phyloP scores from a whole-genome alignment of 2,888 invertebrate species.

The Ormyrus nitidulus region DNA sequence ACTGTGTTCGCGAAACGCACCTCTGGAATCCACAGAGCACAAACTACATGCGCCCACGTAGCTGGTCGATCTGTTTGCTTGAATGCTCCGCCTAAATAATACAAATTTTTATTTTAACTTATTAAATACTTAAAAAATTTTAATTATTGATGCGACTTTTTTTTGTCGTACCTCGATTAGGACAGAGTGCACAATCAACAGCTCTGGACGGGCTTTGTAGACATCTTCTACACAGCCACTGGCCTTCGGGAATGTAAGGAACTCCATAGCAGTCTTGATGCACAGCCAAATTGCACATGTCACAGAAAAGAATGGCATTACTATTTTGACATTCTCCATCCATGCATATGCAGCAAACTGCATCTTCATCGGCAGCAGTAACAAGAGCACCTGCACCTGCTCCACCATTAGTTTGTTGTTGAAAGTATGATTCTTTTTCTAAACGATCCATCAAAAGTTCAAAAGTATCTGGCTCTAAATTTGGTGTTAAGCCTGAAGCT shows the following conservation, averaged over 20 bases:
- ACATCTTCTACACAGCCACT: constrained; percentile 97
- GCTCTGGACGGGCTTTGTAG: constrained; percentile 96
- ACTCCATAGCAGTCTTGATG: constrained; percentile 99
- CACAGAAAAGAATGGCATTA: constrained; percentile 99
- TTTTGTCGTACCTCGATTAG: constrained; percentile 83
- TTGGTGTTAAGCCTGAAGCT: constrained; percentile 81
- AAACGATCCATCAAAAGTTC: constrained; percentile 98
- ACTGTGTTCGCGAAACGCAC: constrained; percentile 98
- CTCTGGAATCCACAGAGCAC: constrained; percentile 99
- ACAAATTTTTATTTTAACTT: neutral
- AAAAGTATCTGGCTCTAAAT: constrained; percentile 91
- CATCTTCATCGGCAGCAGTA: constrained; percentile 93
- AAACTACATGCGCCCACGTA: constrained; percentile 99
- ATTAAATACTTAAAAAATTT: no score
- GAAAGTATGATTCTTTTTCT: constrained; percentile 98
- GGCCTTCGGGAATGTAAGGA: constrained; percentile 97
- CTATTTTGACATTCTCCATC: constrained; percentile 99
- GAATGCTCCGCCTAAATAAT: constrained; percentile 87
- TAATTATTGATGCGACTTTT: no score
- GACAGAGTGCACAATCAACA: constrained; percentile 98
- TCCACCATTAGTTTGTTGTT: constrained; percentile 81
- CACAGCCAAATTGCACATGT: constrained; percentile 99
- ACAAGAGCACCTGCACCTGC: constrained; percentile 78
- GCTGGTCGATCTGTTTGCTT: constrained; percentile 95
- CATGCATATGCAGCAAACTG: constrained; percentile 98